A percentile compares a stretch with the other conserved stretches of the same genome.
Evolutionary conservation across 2,113 vertebrate species (phyloP).

Genomic region (Apodemus sylvaticus): DNA sequence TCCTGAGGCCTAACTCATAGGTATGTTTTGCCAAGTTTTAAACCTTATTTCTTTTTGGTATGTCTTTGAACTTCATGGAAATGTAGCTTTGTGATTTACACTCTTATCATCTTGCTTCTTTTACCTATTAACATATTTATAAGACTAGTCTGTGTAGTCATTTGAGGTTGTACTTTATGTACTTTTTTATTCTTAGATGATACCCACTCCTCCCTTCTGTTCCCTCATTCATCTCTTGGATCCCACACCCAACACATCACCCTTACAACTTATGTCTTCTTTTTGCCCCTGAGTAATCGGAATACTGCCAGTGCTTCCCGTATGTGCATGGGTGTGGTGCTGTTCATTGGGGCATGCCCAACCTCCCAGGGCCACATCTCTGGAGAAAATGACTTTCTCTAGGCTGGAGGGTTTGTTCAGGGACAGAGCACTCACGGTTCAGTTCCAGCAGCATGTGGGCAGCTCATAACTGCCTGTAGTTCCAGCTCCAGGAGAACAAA

Average conservation of each 20-base stretch:
- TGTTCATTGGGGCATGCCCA: not conserved
- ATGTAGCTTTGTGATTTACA: not conserved
- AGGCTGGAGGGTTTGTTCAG: not conserved
- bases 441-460: not conserved
- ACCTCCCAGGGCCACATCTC: not conserved
- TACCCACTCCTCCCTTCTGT: not conserved
- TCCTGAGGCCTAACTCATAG: not conserved
- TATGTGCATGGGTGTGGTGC: not conserved
- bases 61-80: not conserved
- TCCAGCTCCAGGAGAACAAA: not conserved
- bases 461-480: not conserved
- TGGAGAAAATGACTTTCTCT: not conserved
- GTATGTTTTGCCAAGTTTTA: not conserved
- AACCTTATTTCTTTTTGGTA: not conserved
- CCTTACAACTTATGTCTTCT: not conserved
- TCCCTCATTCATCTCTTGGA: not conserved
- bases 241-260: not conserved
- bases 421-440: not conserved
- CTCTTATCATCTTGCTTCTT: not conserved
- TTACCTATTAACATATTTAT: not conserved
- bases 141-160: not conserved
- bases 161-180: not conserved
- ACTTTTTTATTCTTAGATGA: not conserved
- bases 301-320: not conserved
- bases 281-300: not conserved